These are phyloP conservation scores for Charadrius vociferus DNA, from an alignment of 2,113 vertebrate species.

Conservation along the genomic window DNA sequence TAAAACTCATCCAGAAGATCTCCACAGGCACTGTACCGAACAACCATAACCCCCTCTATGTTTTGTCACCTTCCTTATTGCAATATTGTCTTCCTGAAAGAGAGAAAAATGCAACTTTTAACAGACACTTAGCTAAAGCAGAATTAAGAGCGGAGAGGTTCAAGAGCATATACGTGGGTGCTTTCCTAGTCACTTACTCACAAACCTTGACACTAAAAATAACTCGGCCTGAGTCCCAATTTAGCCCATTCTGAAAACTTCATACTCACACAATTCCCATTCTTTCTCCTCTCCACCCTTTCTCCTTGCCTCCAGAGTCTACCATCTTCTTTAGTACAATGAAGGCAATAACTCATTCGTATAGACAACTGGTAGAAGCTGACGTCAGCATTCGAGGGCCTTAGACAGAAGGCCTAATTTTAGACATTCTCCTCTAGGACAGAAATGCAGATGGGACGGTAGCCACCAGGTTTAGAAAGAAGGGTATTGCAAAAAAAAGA, in stretches of 20 bases:
- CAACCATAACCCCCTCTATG: background rate
- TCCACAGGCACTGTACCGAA: background rate
- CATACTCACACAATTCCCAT: background rate
- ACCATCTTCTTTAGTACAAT: background rate
- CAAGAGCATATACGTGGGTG: accelerated
- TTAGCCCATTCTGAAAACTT: background rate
- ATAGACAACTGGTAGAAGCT: background rate
- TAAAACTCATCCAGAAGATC: background rate
- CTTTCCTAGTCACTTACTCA: background rate
- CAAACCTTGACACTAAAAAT: background rate
- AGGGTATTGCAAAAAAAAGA: background rate
- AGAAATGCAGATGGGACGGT: background rate
- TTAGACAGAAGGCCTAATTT: background rate
- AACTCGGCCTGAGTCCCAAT: background rate
- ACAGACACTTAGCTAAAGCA: background rate
- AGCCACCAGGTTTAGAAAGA: background rate
- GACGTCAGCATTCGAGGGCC: background rate
- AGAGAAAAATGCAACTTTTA: background rate
- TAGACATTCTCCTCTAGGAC: background rate
- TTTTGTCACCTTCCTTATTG: background rate
- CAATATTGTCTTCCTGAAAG: background rate
- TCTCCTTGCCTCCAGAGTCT: background rate
- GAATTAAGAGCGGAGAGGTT: background rate
- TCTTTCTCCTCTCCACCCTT: background rate
- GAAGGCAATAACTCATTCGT: background rate